These are phyloP conservation scores for Tapera naevia DNA, from an alignment of 2,797 vertebrate genomes.

Conservation along the genomic window DNA sequence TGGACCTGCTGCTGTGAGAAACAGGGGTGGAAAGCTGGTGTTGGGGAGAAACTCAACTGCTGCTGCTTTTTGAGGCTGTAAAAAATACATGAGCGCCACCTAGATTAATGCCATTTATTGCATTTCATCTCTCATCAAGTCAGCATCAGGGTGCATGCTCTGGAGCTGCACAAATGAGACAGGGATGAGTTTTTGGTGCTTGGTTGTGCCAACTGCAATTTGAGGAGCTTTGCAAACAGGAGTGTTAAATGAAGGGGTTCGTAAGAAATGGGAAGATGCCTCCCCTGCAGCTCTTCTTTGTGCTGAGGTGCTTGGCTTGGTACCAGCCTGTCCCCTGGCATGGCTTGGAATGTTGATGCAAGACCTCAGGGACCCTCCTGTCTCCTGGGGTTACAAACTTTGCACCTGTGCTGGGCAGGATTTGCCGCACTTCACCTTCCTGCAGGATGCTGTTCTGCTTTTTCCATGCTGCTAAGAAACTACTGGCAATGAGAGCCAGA, in stretches of 20 bases:
- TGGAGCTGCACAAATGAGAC: fast-evolving
- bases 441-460: not conserved
- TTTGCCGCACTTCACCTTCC: not conserved
- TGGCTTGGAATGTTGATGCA: fast-evolving
- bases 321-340: not conserved
- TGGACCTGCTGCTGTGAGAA: fast-evolving
- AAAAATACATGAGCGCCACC: not conserved
- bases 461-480: not conserved
- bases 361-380: not conserved
- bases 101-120: not conserved
- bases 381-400: not conserved
- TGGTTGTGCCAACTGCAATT: fast-evolving
- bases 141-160: fast-evolving
- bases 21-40: fast-evolving
- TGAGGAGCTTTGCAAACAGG: not conserved
- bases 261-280: not conserved
- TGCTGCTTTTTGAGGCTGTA: not conserved
- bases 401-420: not conserved
- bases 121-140: not conserved
- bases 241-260: not conserved
- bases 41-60: not conserved
- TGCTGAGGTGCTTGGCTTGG: not conserved
- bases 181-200: fast-evolving
- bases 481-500: not conserved
- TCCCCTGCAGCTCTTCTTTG: fast-evolving